Evolutionary conservation across 2,113 vertebrate species (phyloP), one percentile per base, ranked within the genome.

Genomic region (Podarcis muralis): DNA sequence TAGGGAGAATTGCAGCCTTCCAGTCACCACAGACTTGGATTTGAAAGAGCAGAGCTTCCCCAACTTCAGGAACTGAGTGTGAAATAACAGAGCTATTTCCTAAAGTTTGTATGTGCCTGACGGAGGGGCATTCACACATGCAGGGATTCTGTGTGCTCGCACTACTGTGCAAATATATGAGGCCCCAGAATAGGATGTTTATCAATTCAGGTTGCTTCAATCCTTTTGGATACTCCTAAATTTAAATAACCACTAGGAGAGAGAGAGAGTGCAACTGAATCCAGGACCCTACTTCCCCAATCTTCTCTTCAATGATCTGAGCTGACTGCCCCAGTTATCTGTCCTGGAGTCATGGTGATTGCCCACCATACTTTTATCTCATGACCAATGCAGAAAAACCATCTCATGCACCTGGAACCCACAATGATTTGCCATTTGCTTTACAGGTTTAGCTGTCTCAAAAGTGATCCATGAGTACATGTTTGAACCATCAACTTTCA

Each of bases 401-500:
- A 72, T 92, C 62, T 88, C 32, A 18, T 6, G 40, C 13, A 72
- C 59, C 72, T 87, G 81, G 30, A 15, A 86, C 4, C 66, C 57
- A 75, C 85, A 81, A 30, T 89, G 84, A 92, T 43, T 37, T 86
- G 4, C 69, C 88, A 90, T 93, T 94, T 88, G 87, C 66, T 94
- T 93, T 91, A 88, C 66, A 95, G 83, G 74, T 69, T 93, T 68
- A 43, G 53, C 86, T 90, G 91, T 72, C 88, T 94, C 92, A 92
- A 85, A 94, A 92, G 80, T 62, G 91, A 93, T 93, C 69, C 89
- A 87, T 82, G 90, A 93, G 90, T 15, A 27, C 90, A 81, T 80
- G 85, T 93, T 95, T 95, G 88, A 94, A 87, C 84, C 79, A 83
- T 91, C 92, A 95, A 95, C 40, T 79, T 92, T 84, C 92, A 93